These are phyloP conservation scores for Abrostola tripartita DNA, from an alignment of 2,888 invertebrate species.

Conservation along the genomic window DNA sequence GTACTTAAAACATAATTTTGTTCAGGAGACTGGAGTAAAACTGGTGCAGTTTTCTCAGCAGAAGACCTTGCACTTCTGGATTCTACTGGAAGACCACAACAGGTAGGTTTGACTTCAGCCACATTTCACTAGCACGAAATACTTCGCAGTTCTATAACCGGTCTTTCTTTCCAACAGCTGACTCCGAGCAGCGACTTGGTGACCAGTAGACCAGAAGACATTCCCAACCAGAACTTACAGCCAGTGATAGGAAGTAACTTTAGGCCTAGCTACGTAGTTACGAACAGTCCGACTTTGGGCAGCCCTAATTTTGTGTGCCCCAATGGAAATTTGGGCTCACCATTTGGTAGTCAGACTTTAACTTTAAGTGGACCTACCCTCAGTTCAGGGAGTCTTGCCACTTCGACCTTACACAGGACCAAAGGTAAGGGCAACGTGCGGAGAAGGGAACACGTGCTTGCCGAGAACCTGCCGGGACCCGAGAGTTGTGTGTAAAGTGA, in stretches of 20 bases:
- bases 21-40: constrained; percentile 81
- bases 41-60: constrained; percentile 85
- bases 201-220: constrained; percentile 78
- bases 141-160: background rate
- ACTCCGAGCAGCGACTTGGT: constrained; percentile 75
- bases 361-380: constrained; percentile 81
- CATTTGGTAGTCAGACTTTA: constrained; percentile 80
- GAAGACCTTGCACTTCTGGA: constrained; percentile 84
- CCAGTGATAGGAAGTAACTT: constrained; percentile 72
- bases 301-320: constrained; percentile 86
- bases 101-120: constrained; percentile 59
- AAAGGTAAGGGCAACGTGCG: constrained; percentile 85
- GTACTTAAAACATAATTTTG: constrained; percentile 3
- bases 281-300: constrained; percentile 83
- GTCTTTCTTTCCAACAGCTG: constrained; percentile 64
- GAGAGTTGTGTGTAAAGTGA: constrained; percentile 93
- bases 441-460: constrained; percentile 93
- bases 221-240: constrained; percentile 80
- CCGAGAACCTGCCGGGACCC: constrained; percentile 95
- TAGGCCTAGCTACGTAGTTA: constrained; percentile 79
- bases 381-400: constrained; percentile 81
- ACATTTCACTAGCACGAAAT: background rate
- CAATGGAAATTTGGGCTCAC: constrained; percentile 80
- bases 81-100: constrained; percentile 77
- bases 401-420: constrained; percentile 83